Base-by-base conservation (phyloP, 2,888 invertebrate species). In the Fragum whitleyi region DNA sequence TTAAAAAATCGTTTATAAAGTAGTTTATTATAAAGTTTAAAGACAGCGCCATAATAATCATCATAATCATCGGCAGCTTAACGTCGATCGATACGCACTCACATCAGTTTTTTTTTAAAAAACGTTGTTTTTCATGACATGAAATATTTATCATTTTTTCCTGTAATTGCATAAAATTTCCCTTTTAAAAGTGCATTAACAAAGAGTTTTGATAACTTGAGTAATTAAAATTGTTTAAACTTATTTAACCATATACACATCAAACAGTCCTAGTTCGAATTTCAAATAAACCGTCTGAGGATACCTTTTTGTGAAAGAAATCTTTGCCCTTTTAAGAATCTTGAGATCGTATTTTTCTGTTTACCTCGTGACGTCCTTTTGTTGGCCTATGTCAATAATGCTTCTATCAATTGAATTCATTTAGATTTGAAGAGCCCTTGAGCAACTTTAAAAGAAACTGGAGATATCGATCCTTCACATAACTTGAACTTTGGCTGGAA, bases 311-410 rank as follows among this genome's bases (percentile, higher is more conserved):
- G 57, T 57, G 5, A 47, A 47, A 47, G 47, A 47, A 47, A 47
- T 28, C 57, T 29, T 42, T 65, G 65, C 26, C 65, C 65, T 39
- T 65, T 65, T 42, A 21, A 65, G 65, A 21, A n/a, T 39, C 65
- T 29, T 23, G n/a, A 65, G n/a, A 39, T 19, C 65, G 21, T 2
- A 42, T 42, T 65, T 29, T 23, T 21, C 21, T 65, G 65, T 65
- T 39, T 65, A 42, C 42, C 65, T 11, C 23, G 42, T 21, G 65
- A 42, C 39, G 42, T 11, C 65, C 65, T 42, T 39, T 65, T 39
- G 23, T 42, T 9, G 23, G 21, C 23, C 2, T 21, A 65, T 23
- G 42, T 65, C 39, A 65, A 65, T 26, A 65, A 36, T 42, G n/a
- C 42, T 23, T n/a, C 42, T 21, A 21, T 42, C 65, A 65, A 42